Conservation (phyloP, 2,888 invertebrate genomes). For the Agrotis clavis region DNA sequence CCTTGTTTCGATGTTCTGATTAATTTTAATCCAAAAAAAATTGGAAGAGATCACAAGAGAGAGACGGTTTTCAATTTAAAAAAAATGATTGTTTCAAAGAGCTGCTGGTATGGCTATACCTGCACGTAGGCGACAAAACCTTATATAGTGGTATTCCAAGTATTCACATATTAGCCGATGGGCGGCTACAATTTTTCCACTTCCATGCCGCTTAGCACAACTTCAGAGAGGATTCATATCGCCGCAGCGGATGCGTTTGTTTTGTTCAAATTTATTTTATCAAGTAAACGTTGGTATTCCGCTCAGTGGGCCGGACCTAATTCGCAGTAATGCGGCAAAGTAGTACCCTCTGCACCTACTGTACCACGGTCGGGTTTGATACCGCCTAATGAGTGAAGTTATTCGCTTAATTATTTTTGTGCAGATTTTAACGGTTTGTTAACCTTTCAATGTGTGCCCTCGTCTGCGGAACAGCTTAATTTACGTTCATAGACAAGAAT, state of each 20-base stretch:
- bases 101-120: constrained; percentile 10
- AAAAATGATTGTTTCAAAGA: constrained; percentile 30
- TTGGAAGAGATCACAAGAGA: not conserved
- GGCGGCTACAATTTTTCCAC: constrained; percentile 86
- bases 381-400: constrained; percentile 85
- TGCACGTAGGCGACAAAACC: constrained; percentile 67
- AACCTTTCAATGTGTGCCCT: constrained; percentile 73
- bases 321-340: constrained; percentile 84
- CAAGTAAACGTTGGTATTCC: constrained; percentile 89
- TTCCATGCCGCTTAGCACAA: constrained; percentile 89
- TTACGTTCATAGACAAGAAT: constrained; percentile 54
- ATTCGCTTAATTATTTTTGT: constrained; percentile 86
- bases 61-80: constrained; percentile 10
- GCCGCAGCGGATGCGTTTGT: constrained; percentile 89
- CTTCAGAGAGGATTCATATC: constrained; percentile 90
- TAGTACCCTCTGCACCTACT: constrained; percentile 60
- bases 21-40: not conserved
- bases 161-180: constrained; percentile 88
- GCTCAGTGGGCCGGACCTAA: constrained; percentile 85
- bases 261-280: constrained; percentile 91
- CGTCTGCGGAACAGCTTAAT: constrained; percentile 61
- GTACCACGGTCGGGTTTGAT: constrained; percentile 71
- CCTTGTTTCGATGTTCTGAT: not conserved
- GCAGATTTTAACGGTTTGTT: constrained; percentile 73
- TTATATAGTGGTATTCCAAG: constrained; percentile 83